A percentile compares a stretch with the other conserved stretches of the same genome.
These are phyloP conservation scores for Oscarella lobularis DNA, from an alignment of 37 sponge, comb jelly and placozoan genomes.

Conservation along the genomic window DNA sequence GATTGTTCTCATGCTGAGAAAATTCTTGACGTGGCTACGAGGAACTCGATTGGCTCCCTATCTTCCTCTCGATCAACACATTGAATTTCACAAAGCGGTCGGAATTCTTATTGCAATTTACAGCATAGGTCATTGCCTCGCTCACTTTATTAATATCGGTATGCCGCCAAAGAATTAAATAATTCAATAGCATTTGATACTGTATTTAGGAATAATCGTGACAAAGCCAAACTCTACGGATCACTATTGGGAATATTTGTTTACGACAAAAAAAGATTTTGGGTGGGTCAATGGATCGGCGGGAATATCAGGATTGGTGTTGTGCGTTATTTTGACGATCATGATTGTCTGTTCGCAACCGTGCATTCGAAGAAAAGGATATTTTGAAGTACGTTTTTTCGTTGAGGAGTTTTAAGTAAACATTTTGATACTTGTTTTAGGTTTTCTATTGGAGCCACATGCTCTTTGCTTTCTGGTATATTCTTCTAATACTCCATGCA, in stretches of 20 bases:
- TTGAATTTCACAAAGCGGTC: slow-evolving; percentile 68
- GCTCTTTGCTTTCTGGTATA: slow-evolving; percentile 45
- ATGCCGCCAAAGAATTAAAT: too few species aligned
- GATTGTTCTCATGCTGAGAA: slow-evolving; percentile 55
- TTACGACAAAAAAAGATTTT: slow-evolving; percentile 21
- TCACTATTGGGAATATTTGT: slow-evolving; percentile 33
- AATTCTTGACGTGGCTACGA: slow-evolving; percentile 50
- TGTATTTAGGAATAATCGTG: background rate
- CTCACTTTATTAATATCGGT: slow-evolving; percentile 55
- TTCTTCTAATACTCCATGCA: slow-evolving; percentile 65
- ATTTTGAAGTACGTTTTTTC: slow-evolving; percentile 68
- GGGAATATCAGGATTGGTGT: slow-evolving; percentile 41
- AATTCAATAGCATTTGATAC: too few species aligned
- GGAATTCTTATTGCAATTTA: slow-evolving; percentile 47
- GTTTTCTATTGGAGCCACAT: slow-evolving; percentile 79
- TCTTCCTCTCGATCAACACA: slow-evolving; percentile 73
- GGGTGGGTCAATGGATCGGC: slow-evolving; percentile 58
- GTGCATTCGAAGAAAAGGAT: slow-evolving; percentile 54
- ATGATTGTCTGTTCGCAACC: slow-evolving; percentile 58
- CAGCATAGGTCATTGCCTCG: slow-evolving; percentile 30
- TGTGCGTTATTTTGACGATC: slow-evolving; percentile 33
- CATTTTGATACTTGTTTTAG: slow-evolving; percentile 15
- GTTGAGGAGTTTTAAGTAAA: too few species aligned
- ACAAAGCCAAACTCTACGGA: slow-evolving; percentile 5
- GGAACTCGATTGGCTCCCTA: slow-evolving; percentile 35